Evolutionary conservation across 2,888 invertebrate species (phyloP).

Genomic region (Stenotaenia linearis): DNA sequence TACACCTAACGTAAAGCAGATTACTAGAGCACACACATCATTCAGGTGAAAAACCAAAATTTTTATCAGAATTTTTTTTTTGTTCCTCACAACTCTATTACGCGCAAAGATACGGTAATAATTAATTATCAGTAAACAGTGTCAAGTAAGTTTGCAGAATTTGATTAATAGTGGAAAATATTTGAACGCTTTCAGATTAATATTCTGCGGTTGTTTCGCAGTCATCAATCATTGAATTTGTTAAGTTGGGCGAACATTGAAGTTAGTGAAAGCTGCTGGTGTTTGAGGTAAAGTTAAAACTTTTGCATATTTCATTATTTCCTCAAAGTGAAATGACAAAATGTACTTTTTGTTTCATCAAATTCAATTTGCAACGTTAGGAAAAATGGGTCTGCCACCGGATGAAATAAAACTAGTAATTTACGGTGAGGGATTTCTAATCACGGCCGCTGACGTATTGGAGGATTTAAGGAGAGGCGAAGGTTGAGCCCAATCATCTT

Average conservation of each 20-base stretch:
- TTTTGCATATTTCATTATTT: too few species aligned
- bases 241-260: neutral
- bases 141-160: neutral
- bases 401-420: neutral
- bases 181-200: neutral
- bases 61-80: too few species aligned
- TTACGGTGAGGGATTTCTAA: neutral
- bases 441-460: neutral
- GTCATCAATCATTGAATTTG: neutral
- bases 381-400: too few species aligned
- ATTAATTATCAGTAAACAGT: neutral
- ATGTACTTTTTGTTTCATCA: too few species aligned
- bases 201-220: neutral
- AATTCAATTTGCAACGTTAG: neutral
- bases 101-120: too few species aligned
- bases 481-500: neutral
- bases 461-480: too few species aligned
- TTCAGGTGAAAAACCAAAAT: too few species aligned
- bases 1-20: too few species aligned
- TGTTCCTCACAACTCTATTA: neutral
- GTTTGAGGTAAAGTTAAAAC: too few species aligned
- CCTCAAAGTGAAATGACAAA: neutral
- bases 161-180: neutral
- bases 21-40: too few species aligned
- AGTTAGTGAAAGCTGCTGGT: too few species aligned